Conservation (phyloP, 2,888 invertebrate species). For the Philaethria dido region DNA sequence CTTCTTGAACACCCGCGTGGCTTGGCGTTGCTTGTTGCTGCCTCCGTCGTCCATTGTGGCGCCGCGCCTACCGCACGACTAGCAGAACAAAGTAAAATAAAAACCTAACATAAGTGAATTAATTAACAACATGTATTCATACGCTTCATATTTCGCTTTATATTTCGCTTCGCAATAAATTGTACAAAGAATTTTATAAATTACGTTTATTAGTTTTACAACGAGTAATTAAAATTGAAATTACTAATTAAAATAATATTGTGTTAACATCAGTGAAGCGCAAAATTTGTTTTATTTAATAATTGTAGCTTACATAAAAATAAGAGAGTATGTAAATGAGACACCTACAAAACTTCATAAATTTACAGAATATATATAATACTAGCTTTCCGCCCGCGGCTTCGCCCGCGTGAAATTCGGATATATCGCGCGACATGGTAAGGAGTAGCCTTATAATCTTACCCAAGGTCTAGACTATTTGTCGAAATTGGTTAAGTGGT, state of each 20-base stretch:
- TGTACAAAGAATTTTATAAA: neutral
- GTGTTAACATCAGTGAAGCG: constrained; percentile 1
- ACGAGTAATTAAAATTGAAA: neutral
- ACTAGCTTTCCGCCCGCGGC: too few relatives aligned
- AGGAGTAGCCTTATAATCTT: too few relatives aligned
- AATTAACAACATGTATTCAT: neutral
- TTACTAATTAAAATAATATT: neutral
- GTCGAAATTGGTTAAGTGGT: too few relatives aligned
- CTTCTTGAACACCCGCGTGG: constrained; percentile 97
- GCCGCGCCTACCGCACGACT: constrained; percentile 80
- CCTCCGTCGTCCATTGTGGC: constrained; percentile 89
- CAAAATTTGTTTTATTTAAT: neutral
- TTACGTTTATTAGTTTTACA: neutral
- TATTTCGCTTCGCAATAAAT: neutral
- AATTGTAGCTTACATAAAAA: neutral
- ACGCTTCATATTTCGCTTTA: neutral
- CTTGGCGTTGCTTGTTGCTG: constrained; percentile 88
- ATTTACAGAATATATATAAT: too few relatives aligned
- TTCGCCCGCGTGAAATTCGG: too few relatives aligned
- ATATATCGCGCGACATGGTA: too few relatives aligned
- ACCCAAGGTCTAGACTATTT: too few relatives aligned
- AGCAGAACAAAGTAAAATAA: constrained; percentile 37
- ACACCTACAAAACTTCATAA: too few relatives aligned
- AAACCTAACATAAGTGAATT: neutral
- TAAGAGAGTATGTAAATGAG: neutral